Evolutionary conservation across 30 jellyfish, hydroid and myxozoan species (phyloP).

Genomic region (Mastigias papua): DNA sequence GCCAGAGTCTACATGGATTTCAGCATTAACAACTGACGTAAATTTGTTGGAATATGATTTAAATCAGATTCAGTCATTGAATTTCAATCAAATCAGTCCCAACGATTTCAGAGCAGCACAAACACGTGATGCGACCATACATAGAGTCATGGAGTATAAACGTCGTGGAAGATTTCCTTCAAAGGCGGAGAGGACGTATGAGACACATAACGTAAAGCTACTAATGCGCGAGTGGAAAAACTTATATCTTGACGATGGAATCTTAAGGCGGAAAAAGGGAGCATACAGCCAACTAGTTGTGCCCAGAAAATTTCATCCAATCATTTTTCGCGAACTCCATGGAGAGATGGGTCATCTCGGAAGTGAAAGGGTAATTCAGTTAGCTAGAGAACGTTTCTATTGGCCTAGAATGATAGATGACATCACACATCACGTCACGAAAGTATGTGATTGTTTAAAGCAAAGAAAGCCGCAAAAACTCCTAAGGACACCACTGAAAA

Average conservation of each 20-base stretch:
- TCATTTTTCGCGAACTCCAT: conserved; percentile 14
- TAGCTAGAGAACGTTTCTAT: conserved; percentile 7
- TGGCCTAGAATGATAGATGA: neutral
- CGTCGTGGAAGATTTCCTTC: too few relatives aligned
- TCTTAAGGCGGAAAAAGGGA: neutral
- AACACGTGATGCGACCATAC: neutral
- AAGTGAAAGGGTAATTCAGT: conserved; percentile 27
- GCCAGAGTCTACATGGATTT: conserved; percentile 9
- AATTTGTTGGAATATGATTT: too few relatives aligned
- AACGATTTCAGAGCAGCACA: conserved; percentile 7
- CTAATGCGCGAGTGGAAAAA: conserved; percentile 1
- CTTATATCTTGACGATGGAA: neutral
- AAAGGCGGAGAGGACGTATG: neutral
- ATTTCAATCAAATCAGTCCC: conserved; percentile 8
- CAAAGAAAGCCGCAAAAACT: neutral
- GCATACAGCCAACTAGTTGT: conserved; percentile 16
- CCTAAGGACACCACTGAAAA: neutral
- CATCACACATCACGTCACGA: conserved; percentile 7
- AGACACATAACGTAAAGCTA: conserved; percentile 6
- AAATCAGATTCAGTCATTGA: conserved; percentile 3
- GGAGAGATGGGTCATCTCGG: conserved; percentile 49
- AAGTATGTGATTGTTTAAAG: neutral
- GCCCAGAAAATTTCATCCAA: conserved; percentile 1
- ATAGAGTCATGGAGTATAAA: neutral
- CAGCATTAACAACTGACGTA: conserved; percentile 14